phyloP scores from a whole-genome alignment of 2,797 vertebrate species.

The Heterohyrax brucei region DNA sequence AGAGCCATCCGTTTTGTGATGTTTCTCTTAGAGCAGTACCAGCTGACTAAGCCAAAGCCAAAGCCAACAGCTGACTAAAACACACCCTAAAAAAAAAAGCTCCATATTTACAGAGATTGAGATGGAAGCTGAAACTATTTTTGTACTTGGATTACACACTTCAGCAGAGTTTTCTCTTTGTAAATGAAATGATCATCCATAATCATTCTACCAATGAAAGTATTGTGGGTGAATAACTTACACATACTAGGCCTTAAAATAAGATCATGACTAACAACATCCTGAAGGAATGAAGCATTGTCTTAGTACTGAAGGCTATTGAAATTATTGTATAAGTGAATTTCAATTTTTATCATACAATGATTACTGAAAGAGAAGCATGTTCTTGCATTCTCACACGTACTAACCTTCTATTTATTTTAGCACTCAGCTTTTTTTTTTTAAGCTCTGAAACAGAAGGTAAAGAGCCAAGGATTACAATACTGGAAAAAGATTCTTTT shows the following conservation, averaged over 20 bases:
- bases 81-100: not conserved
- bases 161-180: not conserved
- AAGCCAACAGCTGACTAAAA: too few species aligned
- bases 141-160: not conserved
- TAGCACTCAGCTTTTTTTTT: constrained; percentile 31
- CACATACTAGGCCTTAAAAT: not conserved
- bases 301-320: not conserved
- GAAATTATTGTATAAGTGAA: not conserved
- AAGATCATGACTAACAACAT: not conserved
- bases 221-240: not conserved
- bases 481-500: not conserved
- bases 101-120: not conserved
- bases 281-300: not conserved
- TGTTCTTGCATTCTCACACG: not conserved
- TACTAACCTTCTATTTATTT: not conserved
- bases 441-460: constrained; percentile 1
- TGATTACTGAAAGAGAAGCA: not conserved
- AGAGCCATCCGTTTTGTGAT: too few species aligned
- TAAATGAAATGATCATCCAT: constrained; percentile 2
- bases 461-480: not conserved
- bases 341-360: not conserved
- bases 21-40: too few species aligned
- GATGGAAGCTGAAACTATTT: not conserved
- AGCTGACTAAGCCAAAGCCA: too few species aligned
- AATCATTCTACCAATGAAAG: not conserved